Evolutionary conservation across 2,113 vertebrate genomes (phyloP), one percentile per base, ranked within the genome.

Genomic region (Oreochromis aureus): DNA sequence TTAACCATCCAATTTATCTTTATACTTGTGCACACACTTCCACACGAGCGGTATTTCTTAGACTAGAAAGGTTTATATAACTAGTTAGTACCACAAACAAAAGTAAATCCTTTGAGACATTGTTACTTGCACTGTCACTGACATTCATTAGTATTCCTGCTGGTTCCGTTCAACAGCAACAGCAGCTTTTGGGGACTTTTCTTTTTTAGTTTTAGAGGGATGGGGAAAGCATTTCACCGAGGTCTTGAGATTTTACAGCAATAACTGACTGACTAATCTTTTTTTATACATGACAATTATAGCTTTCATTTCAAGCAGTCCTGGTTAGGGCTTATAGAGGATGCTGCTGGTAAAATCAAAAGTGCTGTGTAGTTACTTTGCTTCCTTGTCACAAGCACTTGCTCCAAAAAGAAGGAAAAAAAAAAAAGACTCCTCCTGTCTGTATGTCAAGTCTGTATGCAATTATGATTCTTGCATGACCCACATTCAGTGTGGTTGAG

Each of bases 391-490:
- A 32, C 19, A 83, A 89, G 30, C 63, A 39, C 48, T 80, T 76
- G 83, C 81, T 90, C 27, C 87, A 56, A 78, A 86, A 86, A 76
- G n/a, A 69, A 69, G 63, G 61, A 1, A 0, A 1, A 7, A 30
- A 53, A 46, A 48, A 48, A 48, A 56, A 66, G 81, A 80, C 85
- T 90, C 13, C 69, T 66, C 30, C 34, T 79, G 81, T 84, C 88
- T 87, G 80, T 82, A 48, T 93, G 89, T 85, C 18, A 16, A 78
- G 82, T 71, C 88, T 87, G 82, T 83, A 39, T 93, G 89, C 87
- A 94, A 95, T 95, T 94, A 94, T 69, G 91, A 93, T 91, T 87
- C 82, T 93, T 93, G 92, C 88, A 83, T 93, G 85, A 90, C 89
- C 88, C 86, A 76, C 89, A 92, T 93, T 94, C 92, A 91, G 89